Evolutionary conservation across 2,113 vertebrate species (phyloP), one percentile per base, ranked within the genome.

Genomic region (Hippocampus mohnikei): DNA sequence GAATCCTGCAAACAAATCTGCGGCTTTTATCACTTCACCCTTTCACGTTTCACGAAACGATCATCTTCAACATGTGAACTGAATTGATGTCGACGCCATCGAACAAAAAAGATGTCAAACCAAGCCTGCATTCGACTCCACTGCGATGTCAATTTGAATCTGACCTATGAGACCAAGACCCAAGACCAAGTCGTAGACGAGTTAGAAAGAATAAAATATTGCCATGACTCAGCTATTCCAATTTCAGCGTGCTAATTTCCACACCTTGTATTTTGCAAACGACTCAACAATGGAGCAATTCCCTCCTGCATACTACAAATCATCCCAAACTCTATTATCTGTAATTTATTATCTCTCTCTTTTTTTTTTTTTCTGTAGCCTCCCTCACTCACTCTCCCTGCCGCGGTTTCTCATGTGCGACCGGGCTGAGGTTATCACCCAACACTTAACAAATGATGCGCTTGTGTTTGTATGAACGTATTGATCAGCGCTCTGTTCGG

Each of bases 401-500:
- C 73, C 63, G 79, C 76, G 70, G 76, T 75, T 87, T 80, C 72
- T 82, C 76, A 66, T 70, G 84, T 77, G 80, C 69, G 79, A 75
- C 79, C 71, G 73, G 73, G 20, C 69, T 74, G 81, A 86, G 69
- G 71, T 76, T 85, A 83, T 71, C 83, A 70, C 61, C 83, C 73
- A 70, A 79, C 81, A 81, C 88, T 88, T 81, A 84, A 85, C 87
- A 89, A 88, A 93, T 90, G 91, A 88, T 88, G 75, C 81, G 87
- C 85, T 91, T 92, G 93, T 95, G 94, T 95, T 94, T 93, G 94
- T 94, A 94, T 94, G 95, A 96, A 95, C 92, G 81, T 93, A 97
- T 95, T 94, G 96, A 96, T 96, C 91, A 90, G 89, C 72, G 85
- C 77, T 85, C 94, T 91, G 94, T 97, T 95, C 91, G 91, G 59